These are phyloP conservation scores for Scaptomyza caliginosa DNA, from an alignment of 2,888 invertebrate genomes.

Conservation along the genomic window DNA sequence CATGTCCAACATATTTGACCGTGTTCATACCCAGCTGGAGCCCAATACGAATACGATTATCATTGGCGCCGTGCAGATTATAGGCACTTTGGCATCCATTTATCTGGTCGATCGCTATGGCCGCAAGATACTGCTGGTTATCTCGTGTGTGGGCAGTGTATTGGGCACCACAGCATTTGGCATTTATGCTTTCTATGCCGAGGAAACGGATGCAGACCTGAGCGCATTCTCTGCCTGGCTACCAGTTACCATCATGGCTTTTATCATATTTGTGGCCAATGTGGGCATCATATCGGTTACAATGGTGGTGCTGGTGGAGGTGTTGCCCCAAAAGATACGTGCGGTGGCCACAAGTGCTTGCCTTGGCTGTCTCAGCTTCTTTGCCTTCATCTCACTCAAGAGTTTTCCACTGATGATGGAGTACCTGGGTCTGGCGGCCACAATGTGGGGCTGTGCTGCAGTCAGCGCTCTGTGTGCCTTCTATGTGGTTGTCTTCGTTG, in stretches of 20 bases:
- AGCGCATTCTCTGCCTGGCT: slow-evolving; percentile 58
- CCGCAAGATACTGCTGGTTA: slow-evolving; percentile 65
- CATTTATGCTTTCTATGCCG: slow-evolving; percentile 63
- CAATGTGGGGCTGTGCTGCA: slow-evolving; percentile 73
- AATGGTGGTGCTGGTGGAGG: slow-evolving; percentile 76
- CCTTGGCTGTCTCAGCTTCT: slow-evolving; percentile 59
- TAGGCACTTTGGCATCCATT: slow-evolving; percentile 70
- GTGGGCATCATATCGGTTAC: slow-evolving; percentile 75
- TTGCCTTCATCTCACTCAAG: slow-evolving; percentile 69
- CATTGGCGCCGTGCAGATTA: slow-evolving; percentile 74
- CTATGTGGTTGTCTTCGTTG: slow-evolving; percentile 68
- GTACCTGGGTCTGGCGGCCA: slow-evolving; percentile 62
- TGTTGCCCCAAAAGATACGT: slow-evolving; percentile 75
- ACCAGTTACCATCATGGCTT: slow-evolving; percentile 71
- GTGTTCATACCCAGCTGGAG: slow-evolving; percentile 67
- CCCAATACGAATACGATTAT: slow-evolving; percentile 79
- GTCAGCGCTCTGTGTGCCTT: slow-evolving; percentile 69
- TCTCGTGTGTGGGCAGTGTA: slow-evolving; percentile 66
- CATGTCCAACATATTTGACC: slow-evolving; percentile 75
- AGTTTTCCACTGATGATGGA: slow-evolving; percentile 72
- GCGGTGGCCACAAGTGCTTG: slow-evolving; percentile 66
- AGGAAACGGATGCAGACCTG: slow-evolving; percentile 55
- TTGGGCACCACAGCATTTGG: slow-evolving; percentile 71
- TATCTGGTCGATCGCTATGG: slow-evolving; percentile 75
- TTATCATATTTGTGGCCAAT: slow-evolving; percentile 75